phyloP scores from a whole-genome alignment of 2,797 vertebrate genomes.

The Orestias chungarensis region DNA sequence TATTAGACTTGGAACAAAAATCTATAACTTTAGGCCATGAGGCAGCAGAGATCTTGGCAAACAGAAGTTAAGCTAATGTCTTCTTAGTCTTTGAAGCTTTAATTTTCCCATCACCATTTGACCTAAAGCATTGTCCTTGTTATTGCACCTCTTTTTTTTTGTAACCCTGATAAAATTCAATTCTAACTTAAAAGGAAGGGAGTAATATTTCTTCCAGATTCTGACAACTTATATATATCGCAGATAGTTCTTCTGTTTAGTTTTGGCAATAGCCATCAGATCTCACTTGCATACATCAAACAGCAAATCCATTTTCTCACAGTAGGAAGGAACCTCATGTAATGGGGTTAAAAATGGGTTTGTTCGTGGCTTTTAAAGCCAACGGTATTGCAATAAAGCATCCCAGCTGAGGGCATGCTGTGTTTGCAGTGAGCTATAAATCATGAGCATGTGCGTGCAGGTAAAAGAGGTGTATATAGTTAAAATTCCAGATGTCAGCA shows the following conservation, averaged over 20 bases:
- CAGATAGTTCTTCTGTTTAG: slow-evolving; percentile 48
- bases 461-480: neutral
- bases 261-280: slow-evolving; percentile 52
- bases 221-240: slow-evolving; percentile 45
- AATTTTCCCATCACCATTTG: slow-evolving; percentile 33
- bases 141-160: slow-evolving; percentile 13
- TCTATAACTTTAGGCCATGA: neutral
- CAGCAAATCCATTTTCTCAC: slow-evolving; percentile 52
- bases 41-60: slow-evolving; percentile 20
- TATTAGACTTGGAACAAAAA: neutral
- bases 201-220: slow-evolving; percentile 50
- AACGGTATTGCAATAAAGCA: slow-evolving; percentile 51
- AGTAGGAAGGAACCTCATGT: slow-evolving; percentile 42
- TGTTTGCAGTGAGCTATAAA: slow-evolving; percentile 40
- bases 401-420: slow-evolving; percentile 7
- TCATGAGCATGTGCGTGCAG: slow-evolving; percentile 23
- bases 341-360: slow-evolving; percentile 36
- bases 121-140: slow-evolving; percentile 34
- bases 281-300: slow-evolving; percentile 32
- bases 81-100: slow-evolving; percentile 40
- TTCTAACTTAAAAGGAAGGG: slow-evolving; percentile 45
- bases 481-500: slow-evolving; percentile 42
- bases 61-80: slow-evolving; percentile 18
- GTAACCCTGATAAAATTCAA: slow-evolving; percentile 35
- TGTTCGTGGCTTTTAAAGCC: slow-evolving; percentile 45